Evolutionary conservation across 2,113 vertebrate species (phyloP).

Genomic region (Oostethus manadensis): DNA sequence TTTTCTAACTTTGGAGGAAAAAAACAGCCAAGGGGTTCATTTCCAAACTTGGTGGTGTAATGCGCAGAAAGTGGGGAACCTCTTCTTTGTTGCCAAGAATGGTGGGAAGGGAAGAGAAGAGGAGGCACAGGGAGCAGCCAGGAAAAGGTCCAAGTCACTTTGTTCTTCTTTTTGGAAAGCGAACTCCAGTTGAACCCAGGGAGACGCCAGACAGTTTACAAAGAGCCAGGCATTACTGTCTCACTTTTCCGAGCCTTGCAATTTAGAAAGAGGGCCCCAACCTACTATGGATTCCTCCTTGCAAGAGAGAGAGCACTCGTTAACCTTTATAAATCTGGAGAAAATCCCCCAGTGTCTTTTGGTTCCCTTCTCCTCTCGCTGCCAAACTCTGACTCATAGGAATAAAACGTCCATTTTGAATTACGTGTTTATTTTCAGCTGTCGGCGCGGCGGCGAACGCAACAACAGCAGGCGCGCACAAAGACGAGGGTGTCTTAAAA

Average conservation of each 20-base stretch:
- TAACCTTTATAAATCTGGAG: slow-evolving; percentile 45
- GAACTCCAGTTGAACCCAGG: slow-evolving; percentile 95
- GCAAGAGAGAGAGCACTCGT: slow-evolving; percentile 32
- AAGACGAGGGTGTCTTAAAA: slow-evolving; percentile 48
- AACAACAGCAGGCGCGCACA: slow-evolving; percentile 27
- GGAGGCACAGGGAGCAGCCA: slow-evolving; percentile 78
- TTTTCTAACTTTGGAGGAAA: background rate
- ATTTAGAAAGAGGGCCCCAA: slow-evolving; percentile 58
- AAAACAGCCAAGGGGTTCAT: slow-evolving; percentile 32
- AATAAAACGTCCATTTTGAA: slow-evolving; percentile 53
- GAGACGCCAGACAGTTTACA: slow-evolving; percentile 74
- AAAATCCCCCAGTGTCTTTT: slow-evolving; percentile 54
- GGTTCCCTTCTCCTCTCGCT: slow-evolving; percentile 11
- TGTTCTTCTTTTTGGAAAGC: slow-evolving; percentile 87
- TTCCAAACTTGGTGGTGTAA: slow-evolving; percentile 57
- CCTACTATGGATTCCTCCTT: slow-evolving; percentile 42
- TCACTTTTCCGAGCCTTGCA: slow-evolving; percentile 61
- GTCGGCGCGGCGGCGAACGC: slow-evolving; percentile 27
- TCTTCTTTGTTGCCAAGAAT: slow-evolving; percentile 64
- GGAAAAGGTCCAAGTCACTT: slow-evolving; percentile 95
- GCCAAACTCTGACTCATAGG: slow-evolving; percentile 69
- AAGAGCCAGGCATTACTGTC: slow-evolving; percentile 71
- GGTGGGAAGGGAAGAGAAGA: slow-evolving; percentile 69
- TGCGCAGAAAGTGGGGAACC: slow-evolving; percentile 50
- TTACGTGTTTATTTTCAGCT: slow-evolving; percentile 45